Conservation (phyloP, 2,113 vertebrate species). For the Camelus dromedarius region DNA sequence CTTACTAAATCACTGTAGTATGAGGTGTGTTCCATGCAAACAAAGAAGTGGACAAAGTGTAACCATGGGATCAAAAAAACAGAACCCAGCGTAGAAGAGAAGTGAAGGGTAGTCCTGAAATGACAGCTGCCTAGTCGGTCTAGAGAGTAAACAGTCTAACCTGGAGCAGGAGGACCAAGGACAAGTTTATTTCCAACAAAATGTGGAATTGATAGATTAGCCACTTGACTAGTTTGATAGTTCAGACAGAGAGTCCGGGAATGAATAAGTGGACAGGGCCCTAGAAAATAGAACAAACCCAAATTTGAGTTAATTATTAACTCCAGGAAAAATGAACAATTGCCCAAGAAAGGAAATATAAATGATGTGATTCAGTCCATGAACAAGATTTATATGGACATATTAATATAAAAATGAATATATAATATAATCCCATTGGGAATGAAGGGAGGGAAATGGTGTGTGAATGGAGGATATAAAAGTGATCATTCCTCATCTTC, state of each 20-base stretch:
- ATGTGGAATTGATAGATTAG: neutral
- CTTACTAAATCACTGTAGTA: neutral
- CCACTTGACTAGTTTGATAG: neutral
- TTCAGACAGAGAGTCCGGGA: neutral
- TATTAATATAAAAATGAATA: conserved; percentile 54
- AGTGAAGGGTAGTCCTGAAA: neutral
- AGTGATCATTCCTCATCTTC: conserved; percentile 29
- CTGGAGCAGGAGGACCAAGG: neutral
- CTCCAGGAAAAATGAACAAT: conserved; percentile 29
- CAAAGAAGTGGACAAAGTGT: neutral
- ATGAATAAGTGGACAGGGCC: conserved; percentile 11
- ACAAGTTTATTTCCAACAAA: neutral
- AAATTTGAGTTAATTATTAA: conserved; percentile 63
- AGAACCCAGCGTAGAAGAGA: neutral
- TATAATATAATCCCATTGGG: conserved; percentile 25
- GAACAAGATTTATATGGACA: conserved; percentile 47
- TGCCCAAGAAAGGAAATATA: conserved; percentile 49
- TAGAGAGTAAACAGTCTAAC: neutral
- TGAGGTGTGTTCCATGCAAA: neutral
- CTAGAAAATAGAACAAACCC: conserved; percentile 31
- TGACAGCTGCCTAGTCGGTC: neutral
- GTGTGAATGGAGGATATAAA: neutral
- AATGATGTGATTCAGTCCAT: conserved; percentile 37
- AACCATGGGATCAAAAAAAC: neutral
- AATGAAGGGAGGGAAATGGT: conserved; percentile 2